Conservation (phyloP, 2,797 vertebrate species). For the Diplodus puntazzo region DNA sequence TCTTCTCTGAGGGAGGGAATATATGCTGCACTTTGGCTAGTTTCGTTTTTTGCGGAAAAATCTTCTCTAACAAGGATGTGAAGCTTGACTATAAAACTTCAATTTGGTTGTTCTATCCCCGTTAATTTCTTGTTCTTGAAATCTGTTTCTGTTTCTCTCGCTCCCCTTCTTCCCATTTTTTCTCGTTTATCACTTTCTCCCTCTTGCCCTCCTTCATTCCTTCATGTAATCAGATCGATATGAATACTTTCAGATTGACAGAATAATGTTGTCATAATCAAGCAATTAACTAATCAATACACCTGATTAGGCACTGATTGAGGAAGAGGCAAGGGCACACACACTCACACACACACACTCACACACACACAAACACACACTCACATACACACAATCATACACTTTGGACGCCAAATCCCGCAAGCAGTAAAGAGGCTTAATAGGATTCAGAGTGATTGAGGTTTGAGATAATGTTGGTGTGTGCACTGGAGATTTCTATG, state of each 20-base stretch:
- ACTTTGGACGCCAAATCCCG: conserved; percentile 15
- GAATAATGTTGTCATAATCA: conserved; percentile 59
- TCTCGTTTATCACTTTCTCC: neutral
- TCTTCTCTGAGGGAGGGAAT: conserved; percentile 47
- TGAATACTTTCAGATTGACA: conserved; percentile 50
- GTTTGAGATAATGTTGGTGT: neutral
- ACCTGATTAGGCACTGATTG: conserved; percentile 54
- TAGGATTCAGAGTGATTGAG: conserved; percentile 28
- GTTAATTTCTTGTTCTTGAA: neutral
- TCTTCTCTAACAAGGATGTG: neutral
- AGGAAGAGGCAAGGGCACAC: conserved; percentile 26
- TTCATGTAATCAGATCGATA: conserved; percentile 51
- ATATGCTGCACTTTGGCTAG: conserved; percentile 21
- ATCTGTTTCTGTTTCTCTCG: neutral
- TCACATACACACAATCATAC: neutral
- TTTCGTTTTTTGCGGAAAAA: conserved; percentile 2
- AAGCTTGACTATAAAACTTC: conserved; percentile 5
- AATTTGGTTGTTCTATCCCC: neutral
- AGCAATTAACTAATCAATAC: conserved; percentile 68
- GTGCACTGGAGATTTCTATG: too few species aligned
- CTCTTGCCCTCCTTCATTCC: neutral
- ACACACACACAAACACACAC: neutral
- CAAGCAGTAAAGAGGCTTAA: conserved; percentile 33
- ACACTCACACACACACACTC: neutral
- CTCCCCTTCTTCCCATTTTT: neutral